Percentiles rank a stretch among this genome's conserved stretches.
These are phyloP conservation scores for Pedionomus torquatus DNA, from an alignment of 2,113 vertebrate species.

Conservation along the genomic window DNA sequence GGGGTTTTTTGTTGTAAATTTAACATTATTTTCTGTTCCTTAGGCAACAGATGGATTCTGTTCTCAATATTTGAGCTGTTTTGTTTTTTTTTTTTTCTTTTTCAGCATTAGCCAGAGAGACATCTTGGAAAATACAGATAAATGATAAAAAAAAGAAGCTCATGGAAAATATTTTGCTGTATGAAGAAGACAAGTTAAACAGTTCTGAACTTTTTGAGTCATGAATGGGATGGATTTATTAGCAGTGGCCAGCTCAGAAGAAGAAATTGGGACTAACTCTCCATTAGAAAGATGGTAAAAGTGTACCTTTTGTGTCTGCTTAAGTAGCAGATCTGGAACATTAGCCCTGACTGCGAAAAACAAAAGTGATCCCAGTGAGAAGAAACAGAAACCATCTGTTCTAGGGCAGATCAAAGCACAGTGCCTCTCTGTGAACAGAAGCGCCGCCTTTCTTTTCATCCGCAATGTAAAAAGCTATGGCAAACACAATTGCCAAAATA, in stretches of 20 bases:
- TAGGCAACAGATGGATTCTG: neutral
- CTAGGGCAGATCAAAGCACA: neutral
- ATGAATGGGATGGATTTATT: neutral
- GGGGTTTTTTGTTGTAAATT: neutral
- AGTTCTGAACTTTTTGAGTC: conserved; percentile 79
- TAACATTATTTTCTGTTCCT: neutral
- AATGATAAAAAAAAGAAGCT: conserved; percentile 80
- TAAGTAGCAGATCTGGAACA: neutral
- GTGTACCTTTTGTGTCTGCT: neutral
- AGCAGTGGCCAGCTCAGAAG: neutral
- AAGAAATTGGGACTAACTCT: neutral
- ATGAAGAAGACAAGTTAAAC: conserved; percentile 77
- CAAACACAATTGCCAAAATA: neutral
- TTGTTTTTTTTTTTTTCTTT: conserved; percentile 25
- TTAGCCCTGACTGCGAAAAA: neutral
- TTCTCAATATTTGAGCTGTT: neutral
- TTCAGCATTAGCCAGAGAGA: conserved; percentile 56
- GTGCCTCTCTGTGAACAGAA: neutral
- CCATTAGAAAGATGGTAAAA: neutral
- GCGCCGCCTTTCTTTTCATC: neutral
- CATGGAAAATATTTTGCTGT: conserved; percentile 79
- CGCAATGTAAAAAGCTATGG: neutral
- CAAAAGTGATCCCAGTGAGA: neutral
- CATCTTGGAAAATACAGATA: conserved; percentile 77
- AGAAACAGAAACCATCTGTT: neutral